Evolutionary conservation across 2,888 invertebrate genomes (phyloP).

Genomic region (Folsomia candida): DNA sequence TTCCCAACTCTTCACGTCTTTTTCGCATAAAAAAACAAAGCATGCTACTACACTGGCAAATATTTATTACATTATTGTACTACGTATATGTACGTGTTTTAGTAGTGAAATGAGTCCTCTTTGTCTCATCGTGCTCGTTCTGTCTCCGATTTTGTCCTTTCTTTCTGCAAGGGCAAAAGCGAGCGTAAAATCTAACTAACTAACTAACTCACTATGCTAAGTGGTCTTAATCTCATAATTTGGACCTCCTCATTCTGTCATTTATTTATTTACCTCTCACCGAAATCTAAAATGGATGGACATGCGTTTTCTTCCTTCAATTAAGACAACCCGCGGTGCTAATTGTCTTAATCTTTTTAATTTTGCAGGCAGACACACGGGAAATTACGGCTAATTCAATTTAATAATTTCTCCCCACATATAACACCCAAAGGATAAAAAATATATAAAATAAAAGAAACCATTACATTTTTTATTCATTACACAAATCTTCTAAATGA

Average conservation of each 20-base stretch:
- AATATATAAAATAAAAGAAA: too few species aligned
- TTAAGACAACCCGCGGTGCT: neutral
- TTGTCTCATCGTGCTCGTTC: neutral
- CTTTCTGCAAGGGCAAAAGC: neutral
- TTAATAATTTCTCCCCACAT: neutral
- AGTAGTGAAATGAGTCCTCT: neutral
- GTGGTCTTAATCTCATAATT: conserved; percentile 3
- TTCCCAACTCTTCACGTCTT: neutral
- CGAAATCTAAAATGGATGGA: too few species aligned
- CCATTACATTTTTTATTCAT: too few species aligned
- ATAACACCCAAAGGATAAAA: too few species aligned
- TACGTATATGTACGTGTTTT: neutral
- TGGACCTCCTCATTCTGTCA: too few species aligned
- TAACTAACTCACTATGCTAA: neutral
- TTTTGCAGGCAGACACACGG: too few species aligned
- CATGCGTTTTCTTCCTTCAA: too few species aligned
- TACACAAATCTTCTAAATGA: too few species aligned
- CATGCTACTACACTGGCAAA: too few species aligned
- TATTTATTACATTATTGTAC: too few species aligned
- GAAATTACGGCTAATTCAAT: neutral
- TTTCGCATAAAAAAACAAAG: neutral
- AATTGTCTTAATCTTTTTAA: neutral
- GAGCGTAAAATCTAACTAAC: neutral
- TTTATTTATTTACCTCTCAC: too few species aligned
- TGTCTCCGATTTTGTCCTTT: neutral